These are phyloP conservation scores for Fulmarus glacialis DNA, from an alignment of 2,113 vertebrate species.

Conservation along the genomic window DNA sequence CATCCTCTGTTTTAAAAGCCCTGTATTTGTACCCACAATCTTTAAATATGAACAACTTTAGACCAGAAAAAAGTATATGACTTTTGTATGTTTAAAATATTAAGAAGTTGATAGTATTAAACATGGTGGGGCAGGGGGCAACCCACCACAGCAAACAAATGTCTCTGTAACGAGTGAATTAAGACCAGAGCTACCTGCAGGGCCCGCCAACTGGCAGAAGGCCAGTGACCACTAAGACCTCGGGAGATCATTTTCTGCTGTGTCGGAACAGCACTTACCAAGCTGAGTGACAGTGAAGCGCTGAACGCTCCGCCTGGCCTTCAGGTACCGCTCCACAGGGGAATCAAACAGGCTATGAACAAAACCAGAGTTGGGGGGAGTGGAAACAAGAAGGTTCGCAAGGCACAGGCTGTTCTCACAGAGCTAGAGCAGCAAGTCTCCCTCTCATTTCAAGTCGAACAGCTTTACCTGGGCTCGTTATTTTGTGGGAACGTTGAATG, in stretches of 20 bases:
- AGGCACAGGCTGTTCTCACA: not conserved
- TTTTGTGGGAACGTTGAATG: not conserved
- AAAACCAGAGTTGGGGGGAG: not conserved
- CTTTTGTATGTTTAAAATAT: not conserved
- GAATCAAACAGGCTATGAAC: conserved; percentile 73
- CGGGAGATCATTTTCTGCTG: rapidly evolving
- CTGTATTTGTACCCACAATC: not conserved
- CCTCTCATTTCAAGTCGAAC: rapidly evolving
- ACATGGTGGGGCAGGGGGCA: too few species aligned
- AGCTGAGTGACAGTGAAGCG: conserved; percentile 73
- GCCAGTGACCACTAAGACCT: not conserved
- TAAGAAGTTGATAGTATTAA: not conserved
- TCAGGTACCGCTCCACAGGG: conserved; percentile 65
- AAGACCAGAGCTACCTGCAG: not conserved
- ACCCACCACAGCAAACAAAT: not conserved
- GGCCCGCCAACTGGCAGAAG: not conserved
- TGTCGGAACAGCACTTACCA: conserved; percentile 62
- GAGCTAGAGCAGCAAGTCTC: not conserved
- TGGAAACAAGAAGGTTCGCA: rapidly evolving
- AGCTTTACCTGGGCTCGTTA: conserved; percentile 69
- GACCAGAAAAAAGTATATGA: not conserved
- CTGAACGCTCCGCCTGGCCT: conserved; percentile 65
- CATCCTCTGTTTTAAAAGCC: not conserved
- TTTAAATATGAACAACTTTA: not conserved
- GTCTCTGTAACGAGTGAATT: not conserved